phyloP scores from a whole-genome alignment of 2,113 vertebrate species.

The Neoarius graeffei region DNA sequence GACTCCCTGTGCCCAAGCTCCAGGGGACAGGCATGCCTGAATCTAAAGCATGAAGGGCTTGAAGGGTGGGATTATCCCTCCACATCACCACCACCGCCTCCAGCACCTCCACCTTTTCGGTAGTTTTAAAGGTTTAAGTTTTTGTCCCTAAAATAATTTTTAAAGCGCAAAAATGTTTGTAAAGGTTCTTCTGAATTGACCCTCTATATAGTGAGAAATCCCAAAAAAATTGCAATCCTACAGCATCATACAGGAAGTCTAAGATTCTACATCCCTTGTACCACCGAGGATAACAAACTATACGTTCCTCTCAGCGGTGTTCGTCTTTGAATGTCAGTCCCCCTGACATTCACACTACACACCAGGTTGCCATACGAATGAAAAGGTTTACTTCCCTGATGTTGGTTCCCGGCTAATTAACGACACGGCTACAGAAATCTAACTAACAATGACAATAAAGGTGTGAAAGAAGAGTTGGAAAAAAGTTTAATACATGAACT shows the following conservation, averaged over 20 bases:
- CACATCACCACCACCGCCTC: neutral
- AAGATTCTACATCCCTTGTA: too few relatives aligned
- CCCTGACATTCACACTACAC: neutral
- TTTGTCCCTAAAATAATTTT: neutral
- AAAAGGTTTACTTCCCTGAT: neutral
- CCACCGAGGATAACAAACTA: neutral
- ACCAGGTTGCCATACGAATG: neutral
- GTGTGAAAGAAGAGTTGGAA: constrained; percentile 59
- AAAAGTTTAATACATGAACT: constrained; percentile 25
- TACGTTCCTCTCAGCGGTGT: neutral
- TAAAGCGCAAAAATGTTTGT: neutral
- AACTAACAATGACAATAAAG: constrained; percentile 70
- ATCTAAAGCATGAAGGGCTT: constrained; percentile 81
- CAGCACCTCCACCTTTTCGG: neutral
- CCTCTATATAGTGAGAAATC: neutral
- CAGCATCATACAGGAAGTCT: neutral
- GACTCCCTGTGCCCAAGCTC: constrained; percentile 81
- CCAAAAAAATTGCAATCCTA: neutral
- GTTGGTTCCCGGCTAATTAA: neutral
- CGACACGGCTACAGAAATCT: constrained; percentile 55
- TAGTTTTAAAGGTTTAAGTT: neutral
- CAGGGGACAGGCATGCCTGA: constrained; percentile 72
- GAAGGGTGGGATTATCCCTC: constrained; percentile 63
- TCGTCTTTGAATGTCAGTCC: neutral
- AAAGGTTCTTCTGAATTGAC: neutral